Evolutionary conservation across 2,797 vertebrate species (phyloP).

Genomic region (Chloroceryle amazona): DNA sequence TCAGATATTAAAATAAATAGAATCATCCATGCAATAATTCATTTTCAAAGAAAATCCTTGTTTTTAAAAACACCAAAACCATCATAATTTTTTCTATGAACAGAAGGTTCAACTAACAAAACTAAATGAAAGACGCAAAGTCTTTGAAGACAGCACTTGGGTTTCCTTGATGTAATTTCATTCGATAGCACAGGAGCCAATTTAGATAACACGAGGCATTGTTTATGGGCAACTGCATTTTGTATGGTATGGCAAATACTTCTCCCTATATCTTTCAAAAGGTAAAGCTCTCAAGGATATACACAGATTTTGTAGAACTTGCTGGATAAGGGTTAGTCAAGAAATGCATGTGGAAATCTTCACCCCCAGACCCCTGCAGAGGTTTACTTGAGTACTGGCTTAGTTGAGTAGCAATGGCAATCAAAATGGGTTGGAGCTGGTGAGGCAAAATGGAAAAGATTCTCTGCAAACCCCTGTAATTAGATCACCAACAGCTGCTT

Average conservation of each 20-base stretch:
- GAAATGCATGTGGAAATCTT: not conserved
- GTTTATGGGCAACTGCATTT: not conserved
- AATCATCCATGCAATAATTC: not conserved
- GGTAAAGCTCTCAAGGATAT: not conserved
- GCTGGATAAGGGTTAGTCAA: not conserved
- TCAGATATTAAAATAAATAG: slow-evolving; percentile 39
- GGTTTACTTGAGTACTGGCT: not conserved
- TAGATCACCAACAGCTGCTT: slow-evolving; percentile 44
- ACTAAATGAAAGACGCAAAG: not conserved
- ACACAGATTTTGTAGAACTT: not conserved
- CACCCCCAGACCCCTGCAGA: not conserved
- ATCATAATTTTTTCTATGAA: not conserved
- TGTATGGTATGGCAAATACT: not conserved
- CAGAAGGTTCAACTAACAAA: not conserved
- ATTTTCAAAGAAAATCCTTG: slow-evolving; percentile 22
- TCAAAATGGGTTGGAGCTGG: not conserved
- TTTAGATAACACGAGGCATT: not conserved
- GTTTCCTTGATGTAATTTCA: not conserved
- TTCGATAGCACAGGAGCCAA: not conserved
- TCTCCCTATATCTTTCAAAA: not conserved
- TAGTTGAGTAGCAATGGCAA: not conserved
- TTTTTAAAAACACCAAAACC: not conserved
- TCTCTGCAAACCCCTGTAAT: slow-evolving; percentile 32
- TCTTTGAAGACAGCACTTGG: not conserved
- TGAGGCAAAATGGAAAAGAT: slow-evolving; percentile 8